Evolutionary conservation across 2,888 invertebrate genomes (phyloP).

Genomic region (Galerucella pusilla): DNA sequence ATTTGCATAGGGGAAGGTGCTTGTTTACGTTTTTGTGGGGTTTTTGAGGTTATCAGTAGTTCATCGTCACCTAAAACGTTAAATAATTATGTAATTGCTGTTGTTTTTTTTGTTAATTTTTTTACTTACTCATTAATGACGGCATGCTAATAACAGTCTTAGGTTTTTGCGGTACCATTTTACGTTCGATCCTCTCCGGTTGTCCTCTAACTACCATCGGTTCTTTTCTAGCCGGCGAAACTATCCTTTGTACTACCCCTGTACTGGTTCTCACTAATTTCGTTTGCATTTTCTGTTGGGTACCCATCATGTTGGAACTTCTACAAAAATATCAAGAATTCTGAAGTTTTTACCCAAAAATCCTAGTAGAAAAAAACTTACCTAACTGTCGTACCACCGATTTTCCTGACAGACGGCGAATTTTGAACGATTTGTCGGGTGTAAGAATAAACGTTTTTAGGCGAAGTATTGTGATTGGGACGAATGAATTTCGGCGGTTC

Average conservation of each 20-base stretch:
- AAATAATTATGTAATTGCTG: background rate
- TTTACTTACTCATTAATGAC: constrained; percentile 51
- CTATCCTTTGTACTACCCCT: constrained; percentile 28
- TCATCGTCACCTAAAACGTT: constrained; percentile 34
- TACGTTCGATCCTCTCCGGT: constrained; percentile 37
- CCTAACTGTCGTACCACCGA: constrained; percentile 55
- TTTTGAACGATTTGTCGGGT: constrained; percentile 31
- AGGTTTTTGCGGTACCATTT: constrained; percentile 42
- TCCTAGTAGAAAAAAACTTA: background rate
- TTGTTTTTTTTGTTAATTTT: background rate
- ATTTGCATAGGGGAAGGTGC: constrained; percentile 17
- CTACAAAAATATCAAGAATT: constrained; percentile 2
- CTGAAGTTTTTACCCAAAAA: too few species aligned
- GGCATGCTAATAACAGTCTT: constrained; percentile 60
- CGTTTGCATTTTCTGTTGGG: constrained; percentile 25
- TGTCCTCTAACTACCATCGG: constrained; percentile 38
- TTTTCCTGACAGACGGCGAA: constrained; percentile 48
- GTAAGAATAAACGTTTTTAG: constrained; percentile 46
- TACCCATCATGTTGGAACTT: constrained; percentile 13
- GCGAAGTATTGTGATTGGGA: constrained; percentile 37
- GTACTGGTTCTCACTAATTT: constrained; percentile 40
- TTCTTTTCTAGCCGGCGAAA: constrained; percentile 33
- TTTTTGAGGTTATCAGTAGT: constrained; percentile 26
- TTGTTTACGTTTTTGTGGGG: constrained; percentile 16
- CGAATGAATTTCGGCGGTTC: constrained; percentile 37